Conservation (phyloP, 2,113 vertebrate species). For the Psophia crepitans region DNA sequence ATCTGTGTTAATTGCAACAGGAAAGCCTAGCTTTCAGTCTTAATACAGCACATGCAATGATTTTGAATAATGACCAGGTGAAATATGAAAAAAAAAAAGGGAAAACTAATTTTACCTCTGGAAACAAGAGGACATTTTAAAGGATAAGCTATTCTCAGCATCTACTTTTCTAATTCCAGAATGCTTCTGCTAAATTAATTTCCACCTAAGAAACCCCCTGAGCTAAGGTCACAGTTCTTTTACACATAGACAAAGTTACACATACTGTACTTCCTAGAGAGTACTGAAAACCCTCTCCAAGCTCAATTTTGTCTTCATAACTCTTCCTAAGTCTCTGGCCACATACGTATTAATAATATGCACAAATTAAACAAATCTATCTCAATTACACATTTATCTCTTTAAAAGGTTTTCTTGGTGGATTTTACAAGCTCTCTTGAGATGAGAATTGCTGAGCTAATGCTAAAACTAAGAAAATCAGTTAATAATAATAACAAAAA, state of each 20-base stretch:
- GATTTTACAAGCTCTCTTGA: not conserved
- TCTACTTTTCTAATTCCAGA: not conserved
- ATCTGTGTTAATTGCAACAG: not conserved
- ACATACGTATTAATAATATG: not conserved
- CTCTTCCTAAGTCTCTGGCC: not conserved
- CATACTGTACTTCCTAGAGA: not conserved
- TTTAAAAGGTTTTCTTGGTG: not conserved
- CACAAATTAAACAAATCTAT: not conserved
- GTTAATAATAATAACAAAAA: not conserved
- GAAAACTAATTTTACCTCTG: not conserved
- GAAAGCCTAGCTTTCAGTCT: not conserved
- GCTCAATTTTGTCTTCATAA: not conserved
- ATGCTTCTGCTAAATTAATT: not conserved
- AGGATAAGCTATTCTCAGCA: not conserved
- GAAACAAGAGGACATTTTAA: not conserved
- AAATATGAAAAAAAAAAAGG: not conserved
- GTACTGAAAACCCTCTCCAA: not conserved
- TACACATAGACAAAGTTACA: not conserved
- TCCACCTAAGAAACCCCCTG: not conserved
- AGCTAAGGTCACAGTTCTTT: not conserved
- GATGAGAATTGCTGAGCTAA: not conserved
- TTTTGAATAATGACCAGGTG: not conserved
- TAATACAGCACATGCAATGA: not conserved
- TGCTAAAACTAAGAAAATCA: not conserved
- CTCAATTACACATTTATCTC: not conserved